phyloP scores from a whole-genome alignment of 2,113 vertebrate genomes.

The Galbula dea region DNA sequence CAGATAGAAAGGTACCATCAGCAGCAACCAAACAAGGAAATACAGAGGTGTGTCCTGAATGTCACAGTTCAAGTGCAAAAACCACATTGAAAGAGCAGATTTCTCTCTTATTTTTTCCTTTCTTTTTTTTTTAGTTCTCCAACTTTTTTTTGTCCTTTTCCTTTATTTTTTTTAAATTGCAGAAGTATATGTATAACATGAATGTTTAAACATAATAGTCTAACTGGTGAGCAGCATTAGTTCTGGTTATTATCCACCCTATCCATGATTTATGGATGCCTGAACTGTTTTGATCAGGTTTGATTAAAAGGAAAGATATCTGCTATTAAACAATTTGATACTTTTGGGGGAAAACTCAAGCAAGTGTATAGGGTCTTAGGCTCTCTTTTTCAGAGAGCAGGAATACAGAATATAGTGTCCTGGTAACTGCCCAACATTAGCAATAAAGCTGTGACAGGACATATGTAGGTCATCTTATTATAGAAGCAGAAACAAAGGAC shows the following conservation, averaged over 20 bases:
- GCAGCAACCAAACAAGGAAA: not conserved
- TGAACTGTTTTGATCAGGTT: not conserved
- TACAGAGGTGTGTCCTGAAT: not conserved
- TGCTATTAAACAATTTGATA: not conserved
- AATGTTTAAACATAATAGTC: not conserved
- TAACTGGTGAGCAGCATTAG: not conserved
- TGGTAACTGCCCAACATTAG: not conserved
- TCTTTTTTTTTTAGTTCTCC: not conserved
- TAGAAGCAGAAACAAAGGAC: not conserved
- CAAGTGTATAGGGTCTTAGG: not conserved
- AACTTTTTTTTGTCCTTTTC: too few relatives aligned
- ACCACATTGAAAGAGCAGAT: not conserved
- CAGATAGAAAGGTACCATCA: not conserved
- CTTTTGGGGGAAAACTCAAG: not conserved
- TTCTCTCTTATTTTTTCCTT: not conserved
- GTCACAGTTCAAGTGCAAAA: not conserved
- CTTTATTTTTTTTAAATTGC: not conserved
- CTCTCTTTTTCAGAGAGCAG: not conserved
- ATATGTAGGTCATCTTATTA: not conserved
- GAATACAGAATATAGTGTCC: not conserved
- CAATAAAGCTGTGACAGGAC: not conserved
- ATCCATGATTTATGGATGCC: accelerated
- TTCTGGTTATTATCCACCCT: not conserved
- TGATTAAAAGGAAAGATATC: not conserved
- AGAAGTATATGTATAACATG: not conserved